Evolutionary conservation across 2,113 vertebrate genomes (phyloP), one percentile per base, ranked within the genome.

Genomic region (Mirounga angustirostris): DNA sequence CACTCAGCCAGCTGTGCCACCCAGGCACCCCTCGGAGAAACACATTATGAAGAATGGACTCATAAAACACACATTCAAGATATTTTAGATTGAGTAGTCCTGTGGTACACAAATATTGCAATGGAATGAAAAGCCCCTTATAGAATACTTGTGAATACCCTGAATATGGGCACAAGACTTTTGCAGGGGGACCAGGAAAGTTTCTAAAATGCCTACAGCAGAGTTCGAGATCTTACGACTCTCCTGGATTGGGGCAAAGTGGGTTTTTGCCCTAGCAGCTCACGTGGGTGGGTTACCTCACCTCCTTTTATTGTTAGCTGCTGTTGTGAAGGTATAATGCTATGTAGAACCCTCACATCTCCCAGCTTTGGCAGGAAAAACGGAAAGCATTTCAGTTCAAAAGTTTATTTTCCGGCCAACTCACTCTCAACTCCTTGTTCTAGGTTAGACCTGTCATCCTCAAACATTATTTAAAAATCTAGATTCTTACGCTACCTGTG

Each of bases 61-160:
- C 58, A 81, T 71, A 89, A 91, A 91, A 71, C 15, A 71, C 33
- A 63, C 7, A 43, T 67, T 94, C 2, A 73, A 74, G 33, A 36
- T 91, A 79, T 58, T 97, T 97, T 86, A 95, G 73, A 63, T 28
- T 89, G 71, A 93, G 28, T 58, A 86, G 36, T 80, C 59, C 21
- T 18, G 3, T 92, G 7, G 19, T 36, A 28, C 19, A 71, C 19
- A 74, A 28, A 76, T 30, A 83, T 43, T 83, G 30, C 28, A 52
- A 46, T 67, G 40, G 4, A 36, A 91, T 59, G 43, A 83, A 82
- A 61, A 59, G 0, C 7, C 3, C 22, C 50, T 63, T n/a, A 14
- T 1, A 63, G 18, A 36, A 91, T 85, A 61, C 13, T 89, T 81
- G 5, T 7, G n/a, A 63, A n/a, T 50, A 89, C 26, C 4, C 16